Evolutionary conservation across 2,113 vertebrate species (phyloP).

Genomic region (Chaetura pelagica): DNA sequence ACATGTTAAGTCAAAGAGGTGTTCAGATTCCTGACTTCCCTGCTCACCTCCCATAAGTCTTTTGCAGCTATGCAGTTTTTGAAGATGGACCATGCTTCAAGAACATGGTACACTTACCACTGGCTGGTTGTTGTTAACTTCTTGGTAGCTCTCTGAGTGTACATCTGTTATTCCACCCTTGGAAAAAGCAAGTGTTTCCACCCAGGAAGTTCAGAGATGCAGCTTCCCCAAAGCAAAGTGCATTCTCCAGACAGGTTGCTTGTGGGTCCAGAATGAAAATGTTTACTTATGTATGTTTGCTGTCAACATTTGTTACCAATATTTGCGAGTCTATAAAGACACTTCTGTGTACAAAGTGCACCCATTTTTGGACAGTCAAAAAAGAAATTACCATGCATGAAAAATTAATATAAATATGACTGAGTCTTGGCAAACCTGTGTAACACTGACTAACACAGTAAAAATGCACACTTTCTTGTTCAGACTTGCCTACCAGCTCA

Average conservation of each 20-base stretch:
- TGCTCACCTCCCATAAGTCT: neutral
- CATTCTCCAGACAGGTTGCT: neutral
- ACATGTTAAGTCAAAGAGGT: neutral
- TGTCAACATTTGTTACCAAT: neutral
- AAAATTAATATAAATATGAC: neutral
- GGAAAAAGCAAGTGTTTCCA: neutral
- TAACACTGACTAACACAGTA: neutral
- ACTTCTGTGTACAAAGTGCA: neutral
- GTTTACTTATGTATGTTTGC: accelerated
- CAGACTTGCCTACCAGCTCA: neutral
- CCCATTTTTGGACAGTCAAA: neutral
- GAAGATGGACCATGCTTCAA: neutral
- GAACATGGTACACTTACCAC: neutral
- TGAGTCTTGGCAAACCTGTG: neutral
- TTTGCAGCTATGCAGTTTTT: neutral
- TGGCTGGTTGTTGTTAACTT: neutral
- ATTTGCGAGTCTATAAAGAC: neutral
- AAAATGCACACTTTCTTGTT: neutral
- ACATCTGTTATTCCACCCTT: neutral
- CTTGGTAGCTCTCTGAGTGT: neutral
- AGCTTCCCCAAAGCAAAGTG: neutral
- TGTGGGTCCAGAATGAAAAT: neutral
- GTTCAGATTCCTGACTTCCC: neutral
- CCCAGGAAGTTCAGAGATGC: neutral
- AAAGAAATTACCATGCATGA: neutral